Base-by-base conservation (phyloP, 2,113 vertebrate genomes). In the Ictalurus furcatus region DNA sequence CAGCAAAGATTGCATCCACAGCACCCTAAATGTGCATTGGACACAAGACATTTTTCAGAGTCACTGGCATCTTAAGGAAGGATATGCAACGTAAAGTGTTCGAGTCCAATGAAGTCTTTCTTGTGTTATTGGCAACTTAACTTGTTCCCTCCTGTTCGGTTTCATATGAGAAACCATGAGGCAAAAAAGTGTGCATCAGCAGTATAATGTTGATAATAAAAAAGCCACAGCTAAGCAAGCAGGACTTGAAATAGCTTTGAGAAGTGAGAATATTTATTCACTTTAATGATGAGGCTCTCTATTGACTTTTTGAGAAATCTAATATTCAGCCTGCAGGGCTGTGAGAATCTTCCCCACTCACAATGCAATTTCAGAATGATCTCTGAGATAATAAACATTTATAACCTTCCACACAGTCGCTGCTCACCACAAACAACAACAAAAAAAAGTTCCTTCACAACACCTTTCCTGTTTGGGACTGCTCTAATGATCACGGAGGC, bases 251-350 rank as follows among this genome's bases (percentile, higher is more conserved):
- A 95, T 94, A 91, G 94, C 95, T 95, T 93, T 93, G 92, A 94
- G 94, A 93, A 86, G 37, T 90, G 91, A 94, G 93, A 95, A 95
- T 96, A 95, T 96, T 95, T 96, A 96, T 96, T 95, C 93, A 92
- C 94, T 95, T 95, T 96, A 96, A 96, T 96, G 94, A 96, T 94
- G 94, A 94, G 91, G 90, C 87, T 91, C 91, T 94, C 94, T 95
- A 94, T 95, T 96, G 95, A 95, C 95, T 95, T 96, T 95, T 94
- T 88, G 90, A 93, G 94, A 90, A 96, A 96, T 96, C 95, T 95
- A 95, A 96, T 96, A 96, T 95, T 95, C 95, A 92, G 91, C 93
- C 92, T 91, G 88, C 93, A 89, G 95, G 93, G 93, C 93, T 91
- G 90, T 89, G 91, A 93, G 93, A 93, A 91, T 94, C 92, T 94